Percentiles rank a stretch among this genome's conserved stretches.
These are phyloP conservation scores for Merluccius polli DNA, from an alignment of 2,797 vertebrate species.

Conservation along the genomic window DNA sequence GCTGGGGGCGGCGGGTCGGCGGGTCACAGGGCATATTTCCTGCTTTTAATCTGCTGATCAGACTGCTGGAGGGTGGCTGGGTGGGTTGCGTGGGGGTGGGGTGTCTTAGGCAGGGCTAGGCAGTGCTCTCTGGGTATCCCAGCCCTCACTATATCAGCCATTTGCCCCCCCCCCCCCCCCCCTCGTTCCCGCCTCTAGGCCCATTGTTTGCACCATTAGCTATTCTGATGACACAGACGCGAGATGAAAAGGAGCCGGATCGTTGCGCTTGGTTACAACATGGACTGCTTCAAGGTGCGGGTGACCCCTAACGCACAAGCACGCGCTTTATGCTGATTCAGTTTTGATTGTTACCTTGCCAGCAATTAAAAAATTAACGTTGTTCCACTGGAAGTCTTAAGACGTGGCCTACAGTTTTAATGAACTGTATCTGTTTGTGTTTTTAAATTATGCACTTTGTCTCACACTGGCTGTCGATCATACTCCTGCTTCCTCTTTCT, in stretches of 20 bases:
- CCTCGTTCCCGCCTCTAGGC: neutral
- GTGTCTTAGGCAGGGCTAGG: neutral
- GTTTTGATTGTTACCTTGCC: neutral
- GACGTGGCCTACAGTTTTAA: too few relatives aligned
- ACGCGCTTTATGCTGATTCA: too few relatives aligned
- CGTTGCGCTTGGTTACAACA: conserved; percentile 6
- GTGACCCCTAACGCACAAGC: neutral
- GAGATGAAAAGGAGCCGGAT: neutral
- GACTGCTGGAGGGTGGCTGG: too few relatives aligned
- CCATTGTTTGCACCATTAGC: conserved; percentile 6
- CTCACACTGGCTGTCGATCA: neutral
- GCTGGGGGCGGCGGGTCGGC: neutral
- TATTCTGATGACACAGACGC: neutral
- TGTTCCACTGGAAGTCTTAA: neutral
- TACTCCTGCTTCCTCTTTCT: neutral
- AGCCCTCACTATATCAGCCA: neutral
- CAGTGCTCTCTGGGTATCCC: neutral
- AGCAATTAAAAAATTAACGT: neutral
- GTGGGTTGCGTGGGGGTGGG: too few relatives aligned
- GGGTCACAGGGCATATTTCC: too few relatives aligned
- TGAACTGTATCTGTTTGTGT: neutral
- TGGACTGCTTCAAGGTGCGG: neutral
- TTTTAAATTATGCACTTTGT: neutral
- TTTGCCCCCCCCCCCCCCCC: neutral
- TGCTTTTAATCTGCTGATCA: too few relatives aligned